Percentiles rank a stretch among this genome's conserved stretches.
These are phyloP conservation scores for Polyergus mexicanus DNA, from an alignment of 1,140 invertebrate genomes.

Conservation along the genomic window DNA sequence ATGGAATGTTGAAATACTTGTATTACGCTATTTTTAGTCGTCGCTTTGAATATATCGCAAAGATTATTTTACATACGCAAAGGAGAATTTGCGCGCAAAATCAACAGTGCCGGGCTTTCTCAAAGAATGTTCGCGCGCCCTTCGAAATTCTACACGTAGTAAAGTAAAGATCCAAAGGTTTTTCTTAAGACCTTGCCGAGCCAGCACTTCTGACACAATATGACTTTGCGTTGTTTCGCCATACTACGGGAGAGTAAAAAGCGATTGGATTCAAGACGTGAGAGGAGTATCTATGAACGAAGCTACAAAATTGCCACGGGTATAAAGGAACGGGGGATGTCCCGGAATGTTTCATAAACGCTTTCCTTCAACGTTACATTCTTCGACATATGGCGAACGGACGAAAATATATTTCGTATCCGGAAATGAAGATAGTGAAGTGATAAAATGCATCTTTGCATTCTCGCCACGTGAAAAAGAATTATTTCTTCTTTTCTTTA, in stretches of 20 bases:
- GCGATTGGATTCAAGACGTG: slow-evolving; percentile 79
- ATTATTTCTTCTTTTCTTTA: not conserved
- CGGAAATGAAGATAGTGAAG: slow-evolving; percentile 7
- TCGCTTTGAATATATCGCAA: slow-evolving; percentile 8
- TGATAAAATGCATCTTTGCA: not conserved
- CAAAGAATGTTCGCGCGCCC: slow-evolving; percentile 3
- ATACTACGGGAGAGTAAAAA: slow-evolving; percentile 76
- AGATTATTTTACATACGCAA: not conserved
- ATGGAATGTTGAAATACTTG: not conserved
- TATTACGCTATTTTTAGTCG: not conserved
- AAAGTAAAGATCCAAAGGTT: slow-evolving; percentile 40
- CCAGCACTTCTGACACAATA: slow-evolving; percentile 59
- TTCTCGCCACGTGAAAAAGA: not conserved
- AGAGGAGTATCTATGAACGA: slow-evolving; percentile 64
- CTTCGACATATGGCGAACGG: slow-evolving; percentile 4
- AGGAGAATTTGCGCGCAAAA: not conserved
- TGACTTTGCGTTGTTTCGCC: slow-evolving; percentile 70
- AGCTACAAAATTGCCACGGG: slow-evolving; percentile 49
- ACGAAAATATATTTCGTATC: slow-evolving; percentile 41
- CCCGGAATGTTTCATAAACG: slow-evolving; percentile 63
- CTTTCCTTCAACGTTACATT: slow-evolving; percentile 32
- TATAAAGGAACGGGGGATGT: slow-evolving; percentile 46
- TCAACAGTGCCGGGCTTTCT: slow-evolving; percentile 2
- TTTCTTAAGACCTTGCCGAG: slow-evolving; percentile 58
- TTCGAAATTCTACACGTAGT: slow-evolving; percentile 54